phyloP scores from a whole-genome alignment of 2,888 invertebrate genomes.

The Epistrophella euchroma region DNA sequence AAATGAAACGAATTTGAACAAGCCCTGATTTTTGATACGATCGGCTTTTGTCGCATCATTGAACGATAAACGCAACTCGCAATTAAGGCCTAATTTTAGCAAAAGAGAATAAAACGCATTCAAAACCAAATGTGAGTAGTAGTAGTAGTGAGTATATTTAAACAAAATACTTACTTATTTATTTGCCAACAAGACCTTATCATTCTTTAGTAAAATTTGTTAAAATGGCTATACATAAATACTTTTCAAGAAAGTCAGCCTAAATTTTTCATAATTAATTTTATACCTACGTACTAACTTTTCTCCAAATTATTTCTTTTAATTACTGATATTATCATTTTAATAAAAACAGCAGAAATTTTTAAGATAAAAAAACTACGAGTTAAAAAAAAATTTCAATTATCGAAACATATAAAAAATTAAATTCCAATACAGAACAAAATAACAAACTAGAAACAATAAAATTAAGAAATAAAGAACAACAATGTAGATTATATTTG shows the following conservation, averaged over 20 bases:
- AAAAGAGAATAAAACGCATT: too few relatives aligned
- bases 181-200: too few relatives aligned
- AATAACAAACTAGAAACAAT: neutral
- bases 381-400: conserved; percentile 31
- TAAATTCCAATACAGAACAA: conserved; percentile 1
- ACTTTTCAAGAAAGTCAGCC: neutral
- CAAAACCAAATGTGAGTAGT: too few relatives aligned
- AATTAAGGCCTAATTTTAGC: too few relatives aligned
- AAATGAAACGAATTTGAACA: too few relatives aligned
- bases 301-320: neutral
- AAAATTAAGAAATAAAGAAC: conserved; percentile 7
- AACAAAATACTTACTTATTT: too few relatives aligned
- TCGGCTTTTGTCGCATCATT: too few relatives aligned
- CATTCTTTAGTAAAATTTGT: neutral
- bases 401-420: conserved; percentile 21
- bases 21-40: too few relatives aligned
- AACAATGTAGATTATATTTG: conserved; percentile 28
- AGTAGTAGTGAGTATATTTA: too few relatives aligned
- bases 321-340: neutral
- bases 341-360: neutral
- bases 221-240: neutral
- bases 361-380: conserved; percentile 4
- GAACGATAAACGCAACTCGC: too few relatives aligned
- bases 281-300: too few relatives aligned
- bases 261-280: too few relatives aligned